Evolutionary conservation across 2,797 vertebrate genomes (phyloP).

Genomic region (Schizothorax lantsangensis): DNA sequence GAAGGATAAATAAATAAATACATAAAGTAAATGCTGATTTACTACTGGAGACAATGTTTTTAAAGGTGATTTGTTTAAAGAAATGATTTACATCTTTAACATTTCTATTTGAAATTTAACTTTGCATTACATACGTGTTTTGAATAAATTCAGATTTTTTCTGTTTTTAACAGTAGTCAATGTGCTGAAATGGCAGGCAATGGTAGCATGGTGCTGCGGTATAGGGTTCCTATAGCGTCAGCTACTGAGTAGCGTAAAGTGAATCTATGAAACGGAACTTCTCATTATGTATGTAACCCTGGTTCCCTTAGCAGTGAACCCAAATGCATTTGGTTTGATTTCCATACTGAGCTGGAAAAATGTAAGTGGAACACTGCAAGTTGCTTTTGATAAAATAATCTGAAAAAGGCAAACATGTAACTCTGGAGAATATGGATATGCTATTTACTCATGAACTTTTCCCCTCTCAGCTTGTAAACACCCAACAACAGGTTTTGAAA

Average conservation of each 20-base stretch:
- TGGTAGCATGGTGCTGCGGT: too few relatives aligned
- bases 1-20: not conserved
- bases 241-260: too few relatives aligned
- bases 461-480: not conserved
- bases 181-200: too few relatives aligned
- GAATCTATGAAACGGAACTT: too few relatives aligned
- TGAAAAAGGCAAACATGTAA: not conserved
- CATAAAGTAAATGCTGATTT: conserved; percentile 11
- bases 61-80: not conserved
- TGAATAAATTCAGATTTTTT: not conserved
- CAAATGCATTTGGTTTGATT: not conserved
- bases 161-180: too few relatives aligned
- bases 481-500: not conserved
- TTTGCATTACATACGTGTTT: not conserved
- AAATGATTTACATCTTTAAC: not conserved
- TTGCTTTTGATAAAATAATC: not conserved
- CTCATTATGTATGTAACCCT: too few relatives aligned
- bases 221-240: too few relatives aligned
- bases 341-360: not conserved
- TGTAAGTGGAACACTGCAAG: not conserved
- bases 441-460: not conserved
- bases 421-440: not conserved
- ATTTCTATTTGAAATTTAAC: not conserved
- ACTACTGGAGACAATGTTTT: not conserved
- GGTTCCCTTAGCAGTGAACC: too few relatives aligned